Evolutionary conservation across 2,888 invertebrate genomes (phyloP), one percentile per base, ranked within the genome.

Genomic region (Drosophila maculinotata): DNA sequence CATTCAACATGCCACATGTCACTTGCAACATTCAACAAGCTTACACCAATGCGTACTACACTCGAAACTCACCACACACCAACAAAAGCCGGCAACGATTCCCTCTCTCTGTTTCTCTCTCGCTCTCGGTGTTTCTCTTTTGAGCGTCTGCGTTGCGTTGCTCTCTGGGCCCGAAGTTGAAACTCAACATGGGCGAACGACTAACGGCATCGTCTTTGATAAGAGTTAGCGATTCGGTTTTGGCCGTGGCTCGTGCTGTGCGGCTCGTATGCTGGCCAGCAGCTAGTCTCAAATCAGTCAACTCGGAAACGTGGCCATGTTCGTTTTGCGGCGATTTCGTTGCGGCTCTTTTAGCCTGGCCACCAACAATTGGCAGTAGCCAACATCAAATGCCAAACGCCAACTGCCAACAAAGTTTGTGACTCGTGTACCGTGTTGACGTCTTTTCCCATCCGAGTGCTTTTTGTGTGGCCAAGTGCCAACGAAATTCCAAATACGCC

Each of bases 231-330:
- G 42, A 25, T 33, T 52, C 47, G 57, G 28, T 14, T 39, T 15
- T 35, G 66, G 54, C 20, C 41, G 12, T 38, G 36, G 35, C 38
- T 63, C 53, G 68, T 44, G 15, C 28, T 45, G 36, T 60, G 12
- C 52, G 60, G 67, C 78, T 80, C 83, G 73, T 62, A 48, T 56
- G 45, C 54, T 70, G 73, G 79, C 69, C 66, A 69, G 52, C 48
- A 42, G 56, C 47, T 12, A 36, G 47, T 84, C 81, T 81, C 76
- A 83, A 90, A 83, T 90, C 90, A 90, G 90, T 90, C 89, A 88
- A 90, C 89, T 90, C 90, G 90, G 90, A 90, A 90, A 86, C 90
- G 90, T 89, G 90, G 90, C 82, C 82, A 88, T 85, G 91, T 90
- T 83, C 89, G 88, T 88, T 84, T 81, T 84, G 79, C 76, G 76